Evolutionary conservation across 2,888 invertebrate genomes (phyloP).

Genomic region (Dorcus hopei): DNA sequence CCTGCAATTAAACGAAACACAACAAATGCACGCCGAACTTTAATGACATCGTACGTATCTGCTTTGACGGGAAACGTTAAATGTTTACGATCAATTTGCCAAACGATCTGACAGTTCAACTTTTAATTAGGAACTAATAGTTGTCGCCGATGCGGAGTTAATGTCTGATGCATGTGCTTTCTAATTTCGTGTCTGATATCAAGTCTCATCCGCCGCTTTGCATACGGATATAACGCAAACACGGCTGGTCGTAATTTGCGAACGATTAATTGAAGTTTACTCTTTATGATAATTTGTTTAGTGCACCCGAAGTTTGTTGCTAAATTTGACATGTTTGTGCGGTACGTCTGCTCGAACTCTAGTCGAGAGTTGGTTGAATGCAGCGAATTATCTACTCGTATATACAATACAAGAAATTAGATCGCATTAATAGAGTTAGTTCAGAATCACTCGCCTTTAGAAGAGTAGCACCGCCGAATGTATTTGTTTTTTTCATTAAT

Average conservation of each 20-base stretch:
- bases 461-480: no score
- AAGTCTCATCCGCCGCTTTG: background rate
- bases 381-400: no score
- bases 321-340: background rate
- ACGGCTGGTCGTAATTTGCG: slow-evolving; percentile 12
- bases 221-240: background rate
- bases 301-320: slow-evolving; percentile 1
- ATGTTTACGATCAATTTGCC: slow-evolving; percentile 38
- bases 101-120: slow-evolving; percentile 34
- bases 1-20: no score
- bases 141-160: slow-evolving; percentile 9
- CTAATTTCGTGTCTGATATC: slow-evolving; percentile 6
- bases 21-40: background rate
- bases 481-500: no score
- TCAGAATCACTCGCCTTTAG: no score
- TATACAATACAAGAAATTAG: no score
- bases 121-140: slow-evolving; percentile 31
- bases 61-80: slow-evolving; percentile 2
- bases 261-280: slow-evolving; percentile 16
- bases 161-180: slow-evolving; percentile 16
- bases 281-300: slow-evolving; percentile 13
- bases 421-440: no score
- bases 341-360: background rate
- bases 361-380: no score
- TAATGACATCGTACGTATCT: background rate